Conservation (phyloP, 2,113 vertebrate genomes). For the Anarhynchus alexandrinus region DNA sequence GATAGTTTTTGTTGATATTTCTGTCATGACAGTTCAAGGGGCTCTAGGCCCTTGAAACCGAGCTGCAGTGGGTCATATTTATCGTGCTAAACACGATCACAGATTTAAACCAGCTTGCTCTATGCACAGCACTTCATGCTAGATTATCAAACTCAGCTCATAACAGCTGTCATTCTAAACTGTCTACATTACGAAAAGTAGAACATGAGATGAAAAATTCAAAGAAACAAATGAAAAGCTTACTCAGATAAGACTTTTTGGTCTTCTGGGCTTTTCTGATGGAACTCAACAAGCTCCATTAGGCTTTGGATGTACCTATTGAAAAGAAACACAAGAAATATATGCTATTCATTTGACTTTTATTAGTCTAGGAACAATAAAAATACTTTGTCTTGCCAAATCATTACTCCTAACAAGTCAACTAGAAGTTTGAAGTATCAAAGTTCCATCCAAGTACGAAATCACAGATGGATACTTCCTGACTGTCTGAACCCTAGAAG, state of each 20-base stretch:
- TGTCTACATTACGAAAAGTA: background rate
- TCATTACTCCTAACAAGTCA: background rate
- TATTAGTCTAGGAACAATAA: background rate
- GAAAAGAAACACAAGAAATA: background rate
- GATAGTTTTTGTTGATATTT: background rate
- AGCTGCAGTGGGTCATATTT: rapidly evolving
- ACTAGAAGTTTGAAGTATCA: background rate
- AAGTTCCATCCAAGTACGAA: background rate
- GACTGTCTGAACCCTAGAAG: background rate
- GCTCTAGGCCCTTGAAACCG: background rate
- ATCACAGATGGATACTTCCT: background rate
- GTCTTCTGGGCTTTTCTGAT: conserved; percentile 86
- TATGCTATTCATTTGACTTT: background rate
- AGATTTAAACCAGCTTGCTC: background rate
- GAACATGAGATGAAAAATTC: conserved; percentile 5
- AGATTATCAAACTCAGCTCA: background rate
- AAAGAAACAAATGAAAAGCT: conserved; percentile 69
- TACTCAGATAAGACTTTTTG: conserved; percentile 87
- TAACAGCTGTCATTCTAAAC: background rate
- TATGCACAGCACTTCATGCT: background rate
- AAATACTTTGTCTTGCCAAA: background rate
- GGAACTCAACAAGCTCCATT: conserved; percentile 90
- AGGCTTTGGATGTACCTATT: conserved; percentile 87
- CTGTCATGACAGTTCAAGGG: background rate
- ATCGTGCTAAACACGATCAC: background rate